Evolutionary conservation across 2,113 vertebrate species (phyloP).

Genomic region (Neodontobutis hainanensis): DNA sequence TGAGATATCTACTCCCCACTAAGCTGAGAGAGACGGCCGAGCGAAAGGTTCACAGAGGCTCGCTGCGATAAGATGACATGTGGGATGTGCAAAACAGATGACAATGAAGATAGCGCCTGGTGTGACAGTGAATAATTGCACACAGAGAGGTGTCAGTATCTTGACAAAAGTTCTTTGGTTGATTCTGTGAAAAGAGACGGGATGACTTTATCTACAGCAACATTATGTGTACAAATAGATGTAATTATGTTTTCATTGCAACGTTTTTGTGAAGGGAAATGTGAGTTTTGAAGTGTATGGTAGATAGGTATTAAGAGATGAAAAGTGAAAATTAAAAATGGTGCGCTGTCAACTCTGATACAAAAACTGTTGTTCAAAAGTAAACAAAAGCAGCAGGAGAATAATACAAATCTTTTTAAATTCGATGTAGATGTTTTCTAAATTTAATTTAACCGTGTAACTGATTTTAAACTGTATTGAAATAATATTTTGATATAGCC

Average conservation of each 20-base stretch:
- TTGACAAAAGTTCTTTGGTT: slow-evolving; percentile 31
- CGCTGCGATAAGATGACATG: slow-evolving; percentile 44
- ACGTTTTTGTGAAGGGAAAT: not conserved
- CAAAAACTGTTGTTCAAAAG: not conserved
- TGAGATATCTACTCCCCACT: slow-evolving; percentile 48
- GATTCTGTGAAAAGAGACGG: slow-evolving; percentile 1
- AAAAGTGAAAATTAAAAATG: not conserved
- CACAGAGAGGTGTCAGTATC: slow-evolving; percentile 40
- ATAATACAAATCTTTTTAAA: no score
- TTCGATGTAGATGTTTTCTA: no score
- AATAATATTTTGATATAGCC: no score
- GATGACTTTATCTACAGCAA: slow-evolving; percentile 27
- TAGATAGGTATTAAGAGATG: not conserved
- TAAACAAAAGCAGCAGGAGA: not conserved
- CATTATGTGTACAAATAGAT: slow-evolving; percentile 14
- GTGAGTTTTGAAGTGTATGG: not conserved
- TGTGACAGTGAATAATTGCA: slow-evolving; percentile 49
- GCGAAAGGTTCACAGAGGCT: slow-evolving; percentile 38
- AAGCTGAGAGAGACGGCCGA: slow-evolving; percentile 20
- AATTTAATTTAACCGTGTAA: no score
- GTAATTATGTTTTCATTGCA: not conserved
- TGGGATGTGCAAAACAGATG: slow-evolving; percentile 36
- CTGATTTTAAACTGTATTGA: no score
- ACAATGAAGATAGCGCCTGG: slow-evolving; percentile 32
- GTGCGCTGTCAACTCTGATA: not conserved